Conservation (phyloP, 2,797 vertebrate species). For the Halcyon chelicuti region DNA sequence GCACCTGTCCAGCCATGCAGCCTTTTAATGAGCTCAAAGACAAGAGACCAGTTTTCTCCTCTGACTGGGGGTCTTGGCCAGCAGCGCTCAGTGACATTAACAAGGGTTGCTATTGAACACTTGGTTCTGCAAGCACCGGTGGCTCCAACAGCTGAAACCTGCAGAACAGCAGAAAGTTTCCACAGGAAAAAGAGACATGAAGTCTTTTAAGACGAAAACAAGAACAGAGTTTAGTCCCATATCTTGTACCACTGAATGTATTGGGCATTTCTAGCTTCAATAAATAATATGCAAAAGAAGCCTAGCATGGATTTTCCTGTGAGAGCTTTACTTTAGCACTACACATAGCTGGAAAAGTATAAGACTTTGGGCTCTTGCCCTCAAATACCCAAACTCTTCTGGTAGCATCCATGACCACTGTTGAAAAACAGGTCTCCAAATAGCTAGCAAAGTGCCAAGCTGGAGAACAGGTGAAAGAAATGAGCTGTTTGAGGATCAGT, state of each 20-base stretch:
- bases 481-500: background rate
- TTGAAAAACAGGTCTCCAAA: background rate
- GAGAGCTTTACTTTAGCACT: background rate
- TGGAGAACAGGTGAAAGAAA: background rate
- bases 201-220: background rate
- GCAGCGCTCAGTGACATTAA: fast-evolving
- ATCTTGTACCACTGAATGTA: background rate
- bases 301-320: background rate
- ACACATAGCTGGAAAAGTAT: background rate
- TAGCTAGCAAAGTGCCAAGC: background rate
- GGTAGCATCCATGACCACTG: background rate
- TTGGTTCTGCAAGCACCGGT: background rate
- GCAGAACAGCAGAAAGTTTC: background rate
- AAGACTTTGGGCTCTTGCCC: background rate
- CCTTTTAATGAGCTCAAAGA: background rate
- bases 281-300: background rate
- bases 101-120: background rate
- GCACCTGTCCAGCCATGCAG: background rate
- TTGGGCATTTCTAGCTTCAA: background rate
- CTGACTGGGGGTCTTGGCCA: background rate
- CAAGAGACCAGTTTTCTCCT: background rate
- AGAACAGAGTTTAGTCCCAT: background rate
- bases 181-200: background rate
- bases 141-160: background rate
- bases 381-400: background rate